Percentiles rank a stretch among this genome's conserved stretches.
These are phyloP conservation scores for Elgonia sp. DNA, from an alignment of 2,888 invertebrate genomes.

Conservation along the genomic window DNA sequence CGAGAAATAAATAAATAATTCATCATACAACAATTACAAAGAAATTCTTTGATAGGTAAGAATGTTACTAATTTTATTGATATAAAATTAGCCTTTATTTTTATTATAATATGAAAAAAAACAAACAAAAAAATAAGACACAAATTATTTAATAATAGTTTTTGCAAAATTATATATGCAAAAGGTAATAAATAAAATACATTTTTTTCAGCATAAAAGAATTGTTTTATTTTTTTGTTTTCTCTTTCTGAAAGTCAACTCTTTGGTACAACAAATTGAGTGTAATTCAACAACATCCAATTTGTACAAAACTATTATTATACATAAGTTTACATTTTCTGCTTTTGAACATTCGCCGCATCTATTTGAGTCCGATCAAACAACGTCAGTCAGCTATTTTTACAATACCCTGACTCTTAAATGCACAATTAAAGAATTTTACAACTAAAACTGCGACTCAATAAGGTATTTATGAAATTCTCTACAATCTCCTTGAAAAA, in stretches of 20 bases:
- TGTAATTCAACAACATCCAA: constrained; percentile 42
- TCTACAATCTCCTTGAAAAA: background rate
- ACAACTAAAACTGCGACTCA: background rate
- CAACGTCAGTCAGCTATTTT: constrained; percentile 64
- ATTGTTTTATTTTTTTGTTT: no score
- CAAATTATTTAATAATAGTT: no score
- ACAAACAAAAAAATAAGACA: no score
- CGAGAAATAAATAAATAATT: no score
- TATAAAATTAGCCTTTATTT: no score
- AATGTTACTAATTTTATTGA: no score
- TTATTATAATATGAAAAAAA: no score
- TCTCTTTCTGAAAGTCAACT: constrained; percentile 4
- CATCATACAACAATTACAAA: no score
- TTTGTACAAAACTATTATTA: constrained; percentile 62
- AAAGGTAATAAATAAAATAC: no score
- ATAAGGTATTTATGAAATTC: background rate
- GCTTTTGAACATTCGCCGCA: constrained; percentile 50
- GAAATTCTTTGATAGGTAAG: no score
- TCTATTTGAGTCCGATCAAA: constrained; percentile 48
- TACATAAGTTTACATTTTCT: constrained; percentile 42
- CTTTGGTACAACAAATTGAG: constrained; percentile 28
- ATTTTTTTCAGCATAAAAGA: no score
- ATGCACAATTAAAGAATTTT: constrained; percentile 2
- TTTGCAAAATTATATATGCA: no score
- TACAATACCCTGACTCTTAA: constrained; percentile 17